Evolutionary conservation across 92 coral and sea anemone species (phyloP).

Genomic region (Nematostella vectensis): DNA sequence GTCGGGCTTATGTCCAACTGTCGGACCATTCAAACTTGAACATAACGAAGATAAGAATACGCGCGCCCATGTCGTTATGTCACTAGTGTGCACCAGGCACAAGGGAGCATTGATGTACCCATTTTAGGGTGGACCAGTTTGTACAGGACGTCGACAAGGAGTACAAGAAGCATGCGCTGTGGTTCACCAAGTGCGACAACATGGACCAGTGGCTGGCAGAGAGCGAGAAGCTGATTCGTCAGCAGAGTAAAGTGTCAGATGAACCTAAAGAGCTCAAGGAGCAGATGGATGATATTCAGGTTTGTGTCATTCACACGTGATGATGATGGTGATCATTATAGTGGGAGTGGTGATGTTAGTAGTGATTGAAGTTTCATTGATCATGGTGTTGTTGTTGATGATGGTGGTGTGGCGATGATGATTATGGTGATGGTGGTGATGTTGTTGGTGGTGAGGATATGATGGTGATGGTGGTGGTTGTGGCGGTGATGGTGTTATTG

Average conservation of each 20-base stretch:
- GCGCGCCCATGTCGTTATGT: background rate
- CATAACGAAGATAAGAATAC: background rate
- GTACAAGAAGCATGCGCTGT: conserved; percentile 45
- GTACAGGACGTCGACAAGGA: conserved; percentile 44
- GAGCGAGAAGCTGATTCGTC: conserved; percentile 40
- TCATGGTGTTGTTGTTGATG: conserved; percentile 4
- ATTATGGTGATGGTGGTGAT: too few relatives aligned
- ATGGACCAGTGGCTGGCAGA: conserved; percentile 55
- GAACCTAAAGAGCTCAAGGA: conserved; percentile 22
- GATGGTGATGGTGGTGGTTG: too few relatives aligned
- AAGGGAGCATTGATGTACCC: background rate
- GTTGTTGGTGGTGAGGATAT: too few relatives aligned
- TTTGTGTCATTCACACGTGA: conserved; percentile 18
- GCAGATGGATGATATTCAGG: conserved; percentile 44
- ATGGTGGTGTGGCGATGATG: too few relatives aligned
- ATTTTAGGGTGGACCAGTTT: conserved; percentile 30
- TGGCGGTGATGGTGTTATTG: conserved; percentile 1
- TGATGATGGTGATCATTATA: too few relatives aligned
- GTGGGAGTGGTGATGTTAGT: background rate
- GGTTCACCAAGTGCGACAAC: conserved; percentile 47
- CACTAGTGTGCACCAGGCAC: background rate
- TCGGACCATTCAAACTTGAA: background rate
- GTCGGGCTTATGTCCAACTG: too few relatives aligned
- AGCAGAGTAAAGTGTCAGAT: conserved; percentile 25
- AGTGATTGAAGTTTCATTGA: background rate